Percentiles rank a stretch among this genome's conserved stretches.
Evolutionary conservation across 23 tunicate species (phyloP).

Genomic region (Ciona savignyi): DNA sequence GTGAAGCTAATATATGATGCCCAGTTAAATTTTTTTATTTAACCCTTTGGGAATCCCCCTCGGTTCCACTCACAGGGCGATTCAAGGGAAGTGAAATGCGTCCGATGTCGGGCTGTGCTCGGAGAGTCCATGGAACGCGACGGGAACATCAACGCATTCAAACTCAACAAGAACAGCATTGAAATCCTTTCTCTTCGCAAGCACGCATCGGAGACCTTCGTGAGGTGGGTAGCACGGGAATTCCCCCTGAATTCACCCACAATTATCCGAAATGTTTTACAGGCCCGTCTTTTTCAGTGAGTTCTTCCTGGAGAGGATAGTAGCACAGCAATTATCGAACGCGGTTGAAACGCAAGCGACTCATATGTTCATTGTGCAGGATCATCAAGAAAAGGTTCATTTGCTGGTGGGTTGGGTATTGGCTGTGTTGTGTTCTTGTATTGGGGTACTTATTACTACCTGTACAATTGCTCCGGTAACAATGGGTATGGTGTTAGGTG

Average conservation of each 20-base stretch:
- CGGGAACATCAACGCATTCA: slow-evolving; percentile 19
- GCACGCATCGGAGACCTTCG: slow-evolving; percentile 8
- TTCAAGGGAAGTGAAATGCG: too few species aligned
- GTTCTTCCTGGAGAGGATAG: slow-evolving; percentile 55
- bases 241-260: too few species aligned
- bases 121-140: slow-evolving; percentile 29
- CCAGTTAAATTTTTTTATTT: too few species aligned
- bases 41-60: too few species aligned
- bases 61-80: too few species aligned
- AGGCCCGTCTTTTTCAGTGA: slow-evolving; percentile 83
- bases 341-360: slow-evolving; percentile 42
- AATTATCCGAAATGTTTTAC: slow-evolving; percentile 3
- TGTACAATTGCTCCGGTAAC: too few species aligned
- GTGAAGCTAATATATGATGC: too few species aligned
- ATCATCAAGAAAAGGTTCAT: slow-evolving; percentile 18
- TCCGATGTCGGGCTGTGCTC: slow-evolving; percentile 31
- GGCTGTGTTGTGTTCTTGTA: too few species aligned
- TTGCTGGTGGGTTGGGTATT: too few species aligned
- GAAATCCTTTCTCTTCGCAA: slow-evolving; percentile 36
- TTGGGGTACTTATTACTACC: too few species aligned
- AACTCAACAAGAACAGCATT: slow-evolving; percentile 33
- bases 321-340: slow-evolving; percentile 47
- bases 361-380: slow-evolving; percentile 46
- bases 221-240: slow-evolving; percentile 42
- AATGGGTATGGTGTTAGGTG: too few species aligned